Conservation (phyloP, 2,797 vertebrate genomes). For the Catamblyrhynchus diadema region DNA sequence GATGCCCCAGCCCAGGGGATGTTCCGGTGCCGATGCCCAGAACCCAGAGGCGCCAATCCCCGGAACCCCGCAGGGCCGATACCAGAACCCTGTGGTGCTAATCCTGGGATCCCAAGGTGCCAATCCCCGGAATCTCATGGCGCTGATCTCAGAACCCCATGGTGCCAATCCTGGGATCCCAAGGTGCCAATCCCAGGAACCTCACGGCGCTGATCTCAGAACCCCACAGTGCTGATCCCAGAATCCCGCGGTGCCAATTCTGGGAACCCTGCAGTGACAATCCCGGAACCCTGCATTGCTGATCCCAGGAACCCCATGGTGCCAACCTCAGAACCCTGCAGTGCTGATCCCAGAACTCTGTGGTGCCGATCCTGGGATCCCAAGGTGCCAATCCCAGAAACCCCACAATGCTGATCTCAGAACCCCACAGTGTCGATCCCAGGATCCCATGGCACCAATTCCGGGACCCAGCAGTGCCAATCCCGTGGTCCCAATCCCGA, state of each 20-base stretch:
- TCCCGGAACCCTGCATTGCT: not conserved
- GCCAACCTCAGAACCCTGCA: accelerated
- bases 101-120: too few species aligned
- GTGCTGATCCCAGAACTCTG: accelerated
- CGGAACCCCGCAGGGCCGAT: not conserved
- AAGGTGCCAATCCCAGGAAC: too few species aligned
- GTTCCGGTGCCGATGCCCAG: too few species aligned
- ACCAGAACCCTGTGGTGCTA: too few species aligned
- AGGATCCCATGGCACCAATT: too few species aligned
- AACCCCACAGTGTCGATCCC: accelerated
- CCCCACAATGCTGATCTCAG: too few species aligned
- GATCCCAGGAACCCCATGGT: accelerated
- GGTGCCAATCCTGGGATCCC: accelerated
- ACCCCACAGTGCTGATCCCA: accelerated
- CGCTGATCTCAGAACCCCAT: accelerated
- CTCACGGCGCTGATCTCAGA: too few species aligned
- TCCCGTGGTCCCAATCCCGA: accelerated
- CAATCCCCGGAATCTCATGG: too few species aligned
- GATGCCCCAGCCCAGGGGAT: accelerated
- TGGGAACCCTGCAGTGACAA: accelerated
- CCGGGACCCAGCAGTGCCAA: accelerated
- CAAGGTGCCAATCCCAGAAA: accelerated
- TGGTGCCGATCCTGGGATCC: accelerated
- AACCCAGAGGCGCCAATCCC: too few species aligned
- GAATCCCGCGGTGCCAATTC: accelerated